Base-by-base conservation (phyloP, 2,113 vertebrate species). In the Tupaia chinensis region DNA sequence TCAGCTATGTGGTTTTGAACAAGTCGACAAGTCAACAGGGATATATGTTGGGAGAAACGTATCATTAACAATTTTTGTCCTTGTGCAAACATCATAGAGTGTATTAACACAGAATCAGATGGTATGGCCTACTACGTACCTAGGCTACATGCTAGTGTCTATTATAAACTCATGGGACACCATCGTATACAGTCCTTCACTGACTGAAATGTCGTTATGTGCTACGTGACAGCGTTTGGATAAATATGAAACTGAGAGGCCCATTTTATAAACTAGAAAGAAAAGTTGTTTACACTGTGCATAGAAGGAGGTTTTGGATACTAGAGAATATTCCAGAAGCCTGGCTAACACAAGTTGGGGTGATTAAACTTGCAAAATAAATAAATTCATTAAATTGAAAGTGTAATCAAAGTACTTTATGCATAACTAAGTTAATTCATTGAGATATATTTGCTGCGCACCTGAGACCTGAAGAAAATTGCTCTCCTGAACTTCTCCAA, bases 291-390 rank as follows among this genome's bases (percentile, higher is more conserved):
- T 73, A 82, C 76, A 25, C 13, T 3, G 78, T 88, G 34, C 70
- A 96, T 82, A 15, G 25, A 90, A 83, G 12, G 16, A 70, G 4
- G 27, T 83, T 89, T 89, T 60, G 53, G 58, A 73, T 94, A 81
- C 16, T 54, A 32, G 44, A 17, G 22, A 91, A 87, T 2, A 77
- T 87, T 96, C 65, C n/a, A 91, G 87, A 94, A 92, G 44, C 53
- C 44, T 15, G 53, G 56, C 88, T 92, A 86, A 92, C 19, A 61
- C 6, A 95, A 60, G 53, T 83, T 81, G 92, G 9, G 61, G 60
- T 65, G 72, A 90, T 87, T 95, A 90, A 83, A 82, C 68, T 92
- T 72, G 5, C n/a, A 65, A 90, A 66, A 68, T 66, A n/a, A 94
- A 44, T 83, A 34, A 25, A 78, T 93, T 89, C n/a, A 86, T 90